phyloP scores from a whole-genome alignment of 2,888 invertebrate genomes.

The Linnaemya vulpina region DNA sequence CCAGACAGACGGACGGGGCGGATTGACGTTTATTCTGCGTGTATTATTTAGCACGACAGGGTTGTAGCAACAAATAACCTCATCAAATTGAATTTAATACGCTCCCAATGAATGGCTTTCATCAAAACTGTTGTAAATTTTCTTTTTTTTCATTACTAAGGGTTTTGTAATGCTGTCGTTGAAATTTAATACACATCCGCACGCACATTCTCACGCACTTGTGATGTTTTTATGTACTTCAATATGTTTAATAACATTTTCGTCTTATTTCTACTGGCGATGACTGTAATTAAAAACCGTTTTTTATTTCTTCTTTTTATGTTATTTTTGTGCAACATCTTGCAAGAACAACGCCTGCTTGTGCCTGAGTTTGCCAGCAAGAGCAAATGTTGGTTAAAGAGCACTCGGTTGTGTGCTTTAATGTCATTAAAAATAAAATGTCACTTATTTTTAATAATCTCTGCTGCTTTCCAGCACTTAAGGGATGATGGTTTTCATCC shows the following conservation, averaged over 20 bases:
- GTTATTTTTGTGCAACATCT: slow-evolving; percentile 23
- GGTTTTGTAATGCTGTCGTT: slow-evolving; percentile 7
- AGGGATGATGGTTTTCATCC: background rate
- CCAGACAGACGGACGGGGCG: background rate
- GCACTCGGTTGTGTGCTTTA: background rate
- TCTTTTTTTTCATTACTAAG: background rate
- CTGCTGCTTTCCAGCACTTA: background rate
- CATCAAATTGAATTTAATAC: slow-evolving; percentile 66
- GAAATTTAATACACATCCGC: slow-evolving; percentile 24
- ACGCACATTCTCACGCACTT: background rate
- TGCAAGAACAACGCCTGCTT: slow-evolving; percentile 15
- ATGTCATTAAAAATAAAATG: slow-evolving; percentile 1
- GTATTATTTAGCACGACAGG: slow-evolving; percentile 4
- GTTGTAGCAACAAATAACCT: slow-evolving; percentile 60
- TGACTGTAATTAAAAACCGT: slow-evolving; percentile 62
- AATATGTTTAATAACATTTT: slow-evolving; percentile 33
- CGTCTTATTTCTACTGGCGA: slow-evolving; percentile 63
- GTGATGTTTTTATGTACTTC: slow-evolving; percentile 20
- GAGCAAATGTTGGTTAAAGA: background rate
- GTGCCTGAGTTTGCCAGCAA: slow-evolving; percentile 11
- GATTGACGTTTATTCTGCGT: background rate
- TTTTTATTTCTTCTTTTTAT: slow-evolving; percentile 44
- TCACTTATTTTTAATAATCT: background rate
- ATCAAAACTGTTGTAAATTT: slow-evolving; percentile 51
- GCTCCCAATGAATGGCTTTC: slow-evolving; percentile 67